Evolutionary conservation across 2,113 vertebrate species (phyloP), one percentile per base, ranked within the genome.

Genomic region (Rhynchomys soricoides): DNA sequence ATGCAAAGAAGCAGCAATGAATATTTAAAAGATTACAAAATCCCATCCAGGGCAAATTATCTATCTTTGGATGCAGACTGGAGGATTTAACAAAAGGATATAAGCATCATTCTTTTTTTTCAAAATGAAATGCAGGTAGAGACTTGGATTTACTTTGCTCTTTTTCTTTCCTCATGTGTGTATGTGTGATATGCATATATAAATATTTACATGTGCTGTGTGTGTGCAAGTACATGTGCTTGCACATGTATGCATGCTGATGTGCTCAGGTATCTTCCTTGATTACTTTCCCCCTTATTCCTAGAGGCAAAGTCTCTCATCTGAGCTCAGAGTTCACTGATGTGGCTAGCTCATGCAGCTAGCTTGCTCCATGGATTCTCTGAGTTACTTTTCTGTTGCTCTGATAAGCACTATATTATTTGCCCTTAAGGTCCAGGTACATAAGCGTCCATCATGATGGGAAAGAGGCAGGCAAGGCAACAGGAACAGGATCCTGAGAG

Each of bases 1-100:
- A 79, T 40, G 6, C 29, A 86, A 79, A 3, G 26, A 68, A 17
- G 21, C 34, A 21, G 19, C 88, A 22, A 52, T 34, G 29, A 22
- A 94, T 34, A 90, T 74, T 71, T 50, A 86, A 96, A 86, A 87
- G 68, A 50, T 57, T 62, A 0, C 52, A 62, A 71, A 77, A 86
- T 86, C 2, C 45, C 70, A 83, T 19, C 26, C 50, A 22, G 55
- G 24, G 8, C 8, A 71, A 91, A 78, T 64, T 59, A 73, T 26
- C 13, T 10, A 17, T 68, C 8, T 95, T 70, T 71, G 48, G 31
- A 6, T 82, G 21, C 37, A 82, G 59, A 92, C 24, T 34, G 77
- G 45, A 82, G 57, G 70, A 71, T 87, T 57, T 29, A 52, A 52
- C 40, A 40, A 45, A 94, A 90, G 3, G 31, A 52, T 13, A 19